These are phyloP conservation scores for Turritopsis rubra DNA, from an alignment of 30 jellyfish, hydroid and myxozoan genomes.

Conservation along the genomic window DNA sequence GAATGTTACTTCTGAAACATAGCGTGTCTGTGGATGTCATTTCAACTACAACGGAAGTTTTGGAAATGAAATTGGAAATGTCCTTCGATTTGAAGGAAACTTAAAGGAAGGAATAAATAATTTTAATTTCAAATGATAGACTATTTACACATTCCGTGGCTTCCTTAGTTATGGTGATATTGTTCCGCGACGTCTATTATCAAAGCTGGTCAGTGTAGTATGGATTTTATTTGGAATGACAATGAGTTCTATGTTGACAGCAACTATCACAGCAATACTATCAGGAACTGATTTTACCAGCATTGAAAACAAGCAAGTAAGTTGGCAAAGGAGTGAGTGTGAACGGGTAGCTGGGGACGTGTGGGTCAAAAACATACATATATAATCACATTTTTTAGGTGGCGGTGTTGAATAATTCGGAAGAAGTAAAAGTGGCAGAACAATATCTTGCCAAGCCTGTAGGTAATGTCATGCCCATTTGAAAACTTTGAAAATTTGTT, in stretches of 20 bases:
- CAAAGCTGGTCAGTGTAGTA: not conserved
- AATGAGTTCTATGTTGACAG: not conserved
- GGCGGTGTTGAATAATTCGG: not conserved
- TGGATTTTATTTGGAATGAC: not conserved
- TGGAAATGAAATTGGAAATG: too few relatives aligned
- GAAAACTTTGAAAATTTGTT: too few relatives aligned
- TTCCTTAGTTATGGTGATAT: not conserved
- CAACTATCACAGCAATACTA: not conserved
- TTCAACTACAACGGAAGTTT: too few relatives aligned
- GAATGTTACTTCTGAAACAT: too few relatives aligned
- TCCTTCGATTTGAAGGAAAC: too few relatives aligned
- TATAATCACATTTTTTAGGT: not conserved
- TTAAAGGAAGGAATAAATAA: too few relatives aligned
- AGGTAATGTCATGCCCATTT: too few relatives aligned
- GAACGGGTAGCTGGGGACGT: not conserved
- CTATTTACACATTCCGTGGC: too few relatives aligned
- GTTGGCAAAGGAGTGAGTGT: not conserved
- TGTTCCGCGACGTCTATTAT: not conserved
- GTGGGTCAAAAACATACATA: not conserved
- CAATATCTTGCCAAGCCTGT: not conserved
- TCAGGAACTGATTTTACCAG: not conserved
- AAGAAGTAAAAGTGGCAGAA: not conserved
- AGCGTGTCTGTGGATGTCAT: too few relatives aligned
- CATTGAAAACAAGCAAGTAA: not conserved
- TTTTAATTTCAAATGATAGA: too few relatives aligned